Evolutionary conservation across 2,113 vertebrate species (phyloP).

Genomic region (Neotoma lepida): DNA sequence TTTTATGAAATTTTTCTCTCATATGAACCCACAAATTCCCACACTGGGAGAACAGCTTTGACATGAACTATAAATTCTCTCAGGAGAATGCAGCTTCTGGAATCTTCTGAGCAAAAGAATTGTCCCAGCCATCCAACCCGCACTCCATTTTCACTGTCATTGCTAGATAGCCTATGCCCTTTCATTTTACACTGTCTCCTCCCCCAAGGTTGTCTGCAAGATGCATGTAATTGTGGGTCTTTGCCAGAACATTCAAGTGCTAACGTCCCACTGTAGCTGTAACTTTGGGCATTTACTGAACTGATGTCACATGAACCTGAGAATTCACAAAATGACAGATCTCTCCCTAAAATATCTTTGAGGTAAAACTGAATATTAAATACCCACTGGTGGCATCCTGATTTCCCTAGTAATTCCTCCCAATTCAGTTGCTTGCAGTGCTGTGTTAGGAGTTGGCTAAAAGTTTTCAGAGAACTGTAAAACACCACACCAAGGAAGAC

Average conservation of each 20-base stretch:
- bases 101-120: conserved; percentile 8
- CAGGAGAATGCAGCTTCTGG: neutral
- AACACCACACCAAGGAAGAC: neutral
- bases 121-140: neutral
- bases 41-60: neutral
- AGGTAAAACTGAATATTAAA: neutral
- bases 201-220: neutral
- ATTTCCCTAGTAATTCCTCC: neutral
- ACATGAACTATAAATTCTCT: neutral
- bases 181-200: neutral
- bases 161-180: neutral
- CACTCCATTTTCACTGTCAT: neutral
- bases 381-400: neutral
- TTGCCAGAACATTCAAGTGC: neutral
- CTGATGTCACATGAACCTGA: neutral
- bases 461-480: neutral
- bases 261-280: neutral
- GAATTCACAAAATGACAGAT: neutral
- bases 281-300: neutral
- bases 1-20: neutral
- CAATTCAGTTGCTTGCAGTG: neutral
- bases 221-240: neutral
- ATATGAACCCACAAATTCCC: conserved; percentile 13
- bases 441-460: neutral
- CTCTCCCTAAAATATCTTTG: neutral